phyloP scores from a whole-genome alignment of 2,888 invertebrate species.

The Clanis bilineata region DNA sequence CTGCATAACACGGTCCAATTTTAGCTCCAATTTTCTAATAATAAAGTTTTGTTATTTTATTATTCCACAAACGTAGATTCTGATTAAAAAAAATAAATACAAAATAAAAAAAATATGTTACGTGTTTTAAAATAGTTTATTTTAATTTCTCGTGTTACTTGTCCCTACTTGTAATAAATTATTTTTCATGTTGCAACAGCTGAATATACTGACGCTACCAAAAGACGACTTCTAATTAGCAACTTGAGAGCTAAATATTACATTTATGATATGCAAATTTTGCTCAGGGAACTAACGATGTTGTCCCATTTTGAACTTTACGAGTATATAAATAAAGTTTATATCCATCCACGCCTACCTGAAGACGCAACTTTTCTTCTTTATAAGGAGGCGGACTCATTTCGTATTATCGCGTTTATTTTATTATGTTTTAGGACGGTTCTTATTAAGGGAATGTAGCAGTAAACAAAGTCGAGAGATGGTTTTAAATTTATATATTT shows the following conservation, averaged over 20 bases:
- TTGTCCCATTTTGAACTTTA: conserved; percentile 54
- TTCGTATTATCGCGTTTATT: conserved; percentile 52
- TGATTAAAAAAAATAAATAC: no score
- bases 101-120: not conserved
- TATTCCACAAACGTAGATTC: no score
- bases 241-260: conserved; percentile 80
- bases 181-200: not conserved
- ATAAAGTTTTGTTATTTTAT: no score
- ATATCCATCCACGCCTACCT: conserved; percentile 32
- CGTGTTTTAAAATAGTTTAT: not conserved
- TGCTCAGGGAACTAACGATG: conserved; percentile 45
- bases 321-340: conserved; percentile 36
- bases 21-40: no score
- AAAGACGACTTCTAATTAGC: conserved; percentile 77
- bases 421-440: conserved; percentile 40
- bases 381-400: conserved; percentile 49
- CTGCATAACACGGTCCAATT: no score
- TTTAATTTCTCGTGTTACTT: not conserved
- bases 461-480: conserved; percentile 19
- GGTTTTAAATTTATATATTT: conserved; percentile 11
- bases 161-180: not conserved
- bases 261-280: conserved; percentile 81
- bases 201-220: conserved; percentile 55
- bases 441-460: conserved; percentile 28
- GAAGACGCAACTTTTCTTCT: conserved; percentile 49